A percentile compares a stretch with the other conserved stretches of the same genome.
These are phyloP conservation scores for Eriocheir sinensis DNA, from an alignment of 1,140 invertebrate genomes.

Conservation along the genomic window DNA sequence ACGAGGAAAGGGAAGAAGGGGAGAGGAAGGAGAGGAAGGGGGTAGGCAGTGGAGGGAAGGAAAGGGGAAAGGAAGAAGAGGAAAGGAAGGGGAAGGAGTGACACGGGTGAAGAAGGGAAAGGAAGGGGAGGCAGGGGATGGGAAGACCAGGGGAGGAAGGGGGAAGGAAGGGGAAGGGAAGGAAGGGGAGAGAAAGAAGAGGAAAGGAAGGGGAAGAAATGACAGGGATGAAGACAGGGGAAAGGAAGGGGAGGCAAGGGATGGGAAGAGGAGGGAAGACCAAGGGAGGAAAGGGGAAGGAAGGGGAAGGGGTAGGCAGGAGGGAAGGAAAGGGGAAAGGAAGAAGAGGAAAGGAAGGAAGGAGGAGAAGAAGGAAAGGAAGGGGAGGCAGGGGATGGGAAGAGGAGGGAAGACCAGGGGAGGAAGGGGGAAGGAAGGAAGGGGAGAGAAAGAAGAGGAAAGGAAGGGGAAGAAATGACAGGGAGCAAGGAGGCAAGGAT, in stretches of 20 bases:
- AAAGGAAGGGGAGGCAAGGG: not conserved
- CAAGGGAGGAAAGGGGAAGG: not conserved
- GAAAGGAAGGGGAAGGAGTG: not conserved
- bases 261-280: not conserved
- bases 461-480: no score
- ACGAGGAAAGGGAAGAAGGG: not conserved
- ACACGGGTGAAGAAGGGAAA: not conserved
- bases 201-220: no score
- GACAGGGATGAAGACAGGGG: not conserved
- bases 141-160: not conserved
- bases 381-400: not conserved
- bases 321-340: not conserved
- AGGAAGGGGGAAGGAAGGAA: not conserved
- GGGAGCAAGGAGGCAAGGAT: not conserved
- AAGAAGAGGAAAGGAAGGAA: not conserved
- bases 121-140: not conserved
- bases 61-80: slow-evolving; percentile 26
- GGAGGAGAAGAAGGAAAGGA: not conserved
- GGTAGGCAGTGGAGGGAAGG: not conserved
- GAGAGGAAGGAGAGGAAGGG: not conserved
- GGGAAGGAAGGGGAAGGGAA: not conserved
- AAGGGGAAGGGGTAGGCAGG: slow-evolving; percentile 8
- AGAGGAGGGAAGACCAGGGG: not conserved
- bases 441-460: not conserved
- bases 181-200: not conserved